A percentile compares a stretch with the other conserved stretches of the same genome.
These are phyloP conservation scores for Smittia aterrima DNA, from an alignment of 2,888 invertebrate genomes.

Conservation along the genomic window DNA sequence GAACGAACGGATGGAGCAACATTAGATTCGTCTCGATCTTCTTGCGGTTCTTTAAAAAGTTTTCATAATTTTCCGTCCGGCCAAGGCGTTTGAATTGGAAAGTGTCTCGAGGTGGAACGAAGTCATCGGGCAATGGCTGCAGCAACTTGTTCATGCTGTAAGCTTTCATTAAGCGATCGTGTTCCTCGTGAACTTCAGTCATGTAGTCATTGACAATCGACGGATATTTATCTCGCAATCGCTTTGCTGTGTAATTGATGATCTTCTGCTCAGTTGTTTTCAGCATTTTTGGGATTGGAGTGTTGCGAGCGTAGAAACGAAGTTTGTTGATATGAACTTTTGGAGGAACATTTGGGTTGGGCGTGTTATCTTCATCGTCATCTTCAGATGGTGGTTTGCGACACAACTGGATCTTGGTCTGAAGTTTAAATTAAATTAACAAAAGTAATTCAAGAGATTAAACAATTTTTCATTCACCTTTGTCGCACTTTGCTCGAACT, in stretches of 20 bases:
- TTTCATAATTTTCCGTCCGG: constrained; percentile 60
- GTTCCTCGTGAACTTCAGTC: constrained; percentile 58
- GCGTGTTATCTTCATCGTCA: constrained; percentile 53
- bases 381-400: constrained; percentile 46
- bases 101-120: constrained; percentile 49
- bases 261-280: constrained; percentile 63
- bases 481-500: not conserved
- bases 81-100: constrained; percentile 61
- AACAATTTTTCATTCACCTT: constrained; percentile 25
- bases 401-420: constrained; percentile 50
- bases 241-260: constrained; percentile 57
- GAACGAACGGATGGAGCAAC: constrained; percentile 63
- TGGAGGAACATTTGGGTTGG: constrained; percentile 56
- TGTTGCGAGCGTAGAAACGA: constrained; percentile 59
- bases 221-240: constrained; percentile 59
- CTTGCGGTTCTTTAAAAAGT: constrained; percentile 59
- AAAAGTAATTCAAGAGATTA: too few species aligned
- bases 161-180: constrained; percentile 61
- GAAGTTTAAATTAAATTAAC: not conserved
- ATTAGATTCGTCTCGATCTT: constrained; percentile 60
- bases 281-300: constrained; percentile 63
- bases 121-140: constrained; percentile 59
- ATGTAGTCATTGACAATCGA: constrained; percentile 56
- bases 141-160: constrained; percentile 65
- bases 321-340: constrained; percentile 58